Base-by-base conservation (phyloP, 2,888 invertebrate species). In the Lycophotia porphyrea region DNA sequence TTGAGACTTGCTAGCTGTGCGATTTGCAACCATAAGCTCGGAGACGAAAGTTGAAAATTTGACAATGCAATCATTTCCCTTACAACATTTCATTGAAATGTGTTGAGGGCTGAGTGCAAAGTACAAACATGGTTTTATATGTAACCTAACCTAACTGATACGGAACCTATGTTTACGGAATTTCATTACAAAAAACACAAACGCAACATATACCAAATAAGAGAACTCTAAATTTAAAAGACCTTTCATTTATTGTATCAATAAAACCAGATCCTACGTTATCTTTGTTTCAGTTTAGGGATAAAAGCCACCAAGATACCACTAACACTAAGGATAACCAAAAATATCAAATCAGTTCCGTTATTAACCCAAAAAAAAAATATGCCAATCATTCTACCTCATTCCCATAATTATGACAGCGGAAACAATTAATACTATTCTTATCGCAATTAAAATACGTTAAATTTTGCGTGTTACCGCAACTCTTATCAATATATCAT, bases 391-490 rank as follows among this genome's bases (percentile, higher is more conserved):
- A 39, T 5, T 15, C 39, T 39, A 39, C 39, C n/a, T 63, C 63
- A 13, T 71, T 65, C 66, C 71, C 52, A 80, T 58, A 18, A n/a
- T n/a, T 65, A 84, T 82, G 71, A 47, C 34, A 67, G 58, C 78
- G 84, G 84, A 78, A 82, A 78, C 61, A 71, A 81, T 73, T 52
- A 74, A 61, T 58, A 70, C 5, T n/a, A 64, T 55, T 15, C 2
- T 42, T 82, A 79, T 82, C 82, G 61, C 64, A n/a, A 18, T 67
- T 1, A 27, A 34, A 63, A 39, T 60, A 55, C 18, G 69, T 76
- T 52, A 44, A 61, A 84, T 78, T 67, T 74, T 73, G 85, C 75
- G 73, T 72, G 71, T 71, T 77, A 85, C 86, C 85, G 70, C 87
- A 81, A 76, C 7, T 31, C 31, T 82, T 85, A 86, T 86, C 85